A percentile compares a stretch with the other conserved stretches of the same genome.
Conservation (phyloP, 2,888 invertebrate genomes). For the Macrosiphum euphorbiae region DNA sequence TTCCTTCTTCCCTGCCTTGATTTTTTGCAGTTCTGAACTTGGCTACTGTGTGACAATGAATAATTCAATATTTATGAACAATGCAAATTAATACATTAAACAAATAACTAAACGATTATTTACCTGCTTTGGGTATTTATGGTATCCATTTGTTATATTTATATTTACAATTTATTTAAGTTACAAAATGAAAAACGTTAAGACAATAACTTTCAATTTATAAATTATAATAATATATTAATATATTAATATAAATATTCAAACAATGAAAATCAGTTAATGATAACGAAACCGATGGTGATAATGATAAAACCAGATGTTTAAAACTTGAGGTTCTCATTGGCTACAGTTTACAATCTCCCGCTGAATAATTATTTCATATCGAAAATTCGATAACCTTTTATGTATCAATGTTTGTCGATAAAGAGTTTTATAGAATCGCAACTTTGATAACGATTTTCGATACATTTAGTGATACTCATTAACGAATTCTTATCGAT, state of each 20-base stretch:
- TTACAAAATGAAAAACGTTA: too few species aligned
- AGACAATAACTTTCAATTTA: too few species aligned
- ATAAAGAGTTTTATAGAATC: not conserved
- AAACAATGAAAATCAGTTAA: too few species aligned
- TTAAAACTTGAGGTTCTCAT: not conserved
- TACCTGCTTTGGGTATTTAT: not conserved
- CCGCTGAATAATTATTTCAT: not conserved
- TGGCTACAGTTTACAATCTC: slow-evolving; percentile 8
- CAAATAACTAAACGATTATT: not conserved
- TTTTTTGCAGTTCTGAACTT: not conserved
- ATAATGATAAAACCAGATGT: not conserved
- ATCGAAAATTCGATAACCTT: not conserved
- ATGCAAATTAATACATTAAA: not conserved
- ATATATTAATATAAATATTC: too few species aligned
- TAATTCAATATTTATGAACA: not conserved
- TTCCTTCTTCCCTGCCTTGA: slow-evolving; percentile 4
- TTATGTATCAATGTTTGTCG: not conserved
- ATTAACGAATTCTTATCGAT: slow-evolving; percentile 4
- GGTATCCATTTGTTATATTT: too few species aligned
- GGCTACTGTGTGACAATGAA: not conserved
- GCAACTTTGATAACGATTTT: slow-evolving; percentile 13
- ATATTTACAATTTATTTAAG: too few species aligned
- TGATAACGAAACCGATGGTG: not conserved
- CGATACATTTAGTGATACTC: not conserved
- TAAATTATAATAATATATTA: too few species aligned